Evolutionary conservation across 2,113 vertebrate species (phyloP).

Genomic region (Stictonetta naevosa): DNA sequence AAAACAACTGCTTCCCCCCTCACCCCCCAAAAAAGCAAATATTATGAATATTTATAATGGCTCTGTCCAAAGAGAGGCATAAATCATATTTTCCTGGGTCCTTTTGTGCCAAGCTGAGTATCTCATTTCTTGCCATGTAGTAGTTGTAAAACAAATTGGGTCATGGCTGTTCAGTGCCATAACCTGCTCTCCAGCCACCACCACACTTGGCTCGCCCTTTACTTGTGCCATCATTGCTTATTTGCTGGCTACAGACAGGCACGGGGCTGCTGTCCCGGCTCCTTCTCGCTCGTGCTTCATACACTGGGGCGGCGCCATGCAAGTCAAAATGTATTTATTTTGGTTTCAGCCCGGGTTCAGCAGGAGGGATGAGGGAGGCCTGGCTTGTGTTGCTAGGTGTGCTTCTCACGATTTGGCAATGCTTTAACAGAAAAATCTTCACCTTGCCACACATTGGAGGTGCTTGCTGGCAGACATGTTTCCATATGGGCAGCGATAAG

Average conservation of each 20-base stretch:
- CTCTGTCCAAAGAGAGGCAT: neutral
- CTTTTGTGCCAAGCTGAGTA: neutral
- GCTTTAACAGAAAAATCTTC: neutral
- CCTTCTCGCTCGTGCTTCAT: neutral
- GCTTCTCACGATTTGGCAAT: neutral
- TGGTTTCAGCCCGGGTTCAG: neutral
- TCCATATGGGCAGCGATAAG: neutral
- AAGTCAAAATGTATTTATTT: neutral
- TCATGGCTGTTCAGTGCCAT: neutral
- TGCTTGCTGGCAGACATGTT: neutral
- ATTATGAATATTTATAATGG: slow-evolving; percentile 17
- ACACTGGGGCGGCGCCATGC: neutral
- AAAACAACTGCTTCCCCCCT: neutral
- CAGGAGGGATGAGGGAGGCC: neutral
- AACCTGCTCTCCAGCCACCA: neutral
- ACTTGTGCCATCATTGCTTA: neutral
- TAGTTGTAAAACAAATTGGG: neutral
- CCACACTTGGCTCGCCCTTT: neutral
- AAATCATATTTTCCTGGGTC: neutral
- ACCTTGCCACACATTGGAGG: neutral
- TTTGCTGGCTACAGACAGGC: neutral
- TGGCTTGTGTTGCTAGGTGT: neutral
- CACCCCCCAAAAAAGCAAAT: neutral
- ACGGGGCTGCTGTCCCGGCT: neutral
- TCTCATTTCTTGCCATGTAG: neutral